A percentile compares a stretch with the other conserved stretches of the same genome.
Conservation (phyloP, 2,888 invertebrate genomes). For the Helleia helle region DNA sequence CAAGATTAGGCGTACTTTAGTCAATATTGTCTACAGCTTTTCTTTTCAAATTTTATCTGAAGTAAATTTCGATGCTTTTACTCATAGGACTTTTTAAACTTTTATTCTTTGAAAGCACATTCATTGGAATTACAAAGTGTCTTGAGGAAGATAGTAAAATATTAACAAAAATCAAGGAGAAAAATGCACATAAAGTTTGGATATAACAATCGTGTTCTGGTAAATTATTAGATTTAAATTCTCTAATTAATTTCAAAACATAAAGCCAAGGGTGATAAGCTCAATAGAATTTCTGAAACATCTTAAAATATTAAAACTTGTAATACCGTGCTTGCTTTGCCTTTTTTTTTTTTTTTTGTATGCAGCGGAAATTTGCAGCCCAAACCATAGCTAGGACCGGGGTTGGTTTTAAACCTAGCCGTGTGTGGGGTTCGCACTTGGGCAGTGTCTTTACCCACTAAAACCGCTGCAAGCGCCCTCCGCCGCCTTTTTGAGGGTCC, state of each 20-base stretch:
- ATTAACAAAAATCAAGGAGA: slow-evolving; percentile 26
- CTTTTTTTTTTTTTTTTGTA: too few species aligned
- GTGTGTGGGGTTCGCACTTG: too few species aligned
- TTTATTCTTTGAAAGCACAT: slow-evolving; percentile 26
- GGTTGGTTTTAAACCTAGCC: too few species aligned
- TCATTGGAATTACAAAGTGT: slow-evolving; percentile 20
- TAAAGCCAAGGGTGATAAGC: slow-evolving; percentile 25
- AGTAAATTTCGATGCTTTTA: slow-evolving; percentile 34
- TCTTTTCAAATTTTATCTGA: slow-evolving; percentile 35
- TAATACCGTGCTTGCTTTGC: slow-evolving; percentile 28
- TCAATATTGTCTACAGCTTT: slow-evolving; percentile 29
- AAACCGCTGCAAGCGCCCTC: too few species aligned
- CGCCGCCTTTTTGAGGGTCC: too few species aligned
- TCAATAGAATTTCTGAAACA: slow-evolving; percentile 24
- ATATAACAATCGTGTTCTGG: slow-evolving; percentile 29
- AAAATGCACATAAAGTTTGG: slow-evolving; percentile 26
- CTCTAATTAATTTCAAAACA: slow-evolving; percentile 25
- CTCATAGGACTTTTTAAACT: slow-evolving; percentile 26
- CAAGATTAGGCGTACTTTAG: slow-evolving; percentile 22
- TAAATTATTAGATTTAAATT: slow-evolving; percentile 20
- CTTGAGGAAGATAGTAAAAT: slow-evolving; percentile 24
- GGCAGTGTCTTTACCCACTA: too few species aligned
- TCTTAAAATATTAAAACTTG: slow-evolving; percentile 27
- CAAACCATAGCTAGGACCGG: too few species aligned
- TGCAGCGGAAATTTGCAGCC: too few species aligned